phyloP scores from a whole-genome alignment of 2,113 vertebrate species.

The Macquaria australasica region DNA sequence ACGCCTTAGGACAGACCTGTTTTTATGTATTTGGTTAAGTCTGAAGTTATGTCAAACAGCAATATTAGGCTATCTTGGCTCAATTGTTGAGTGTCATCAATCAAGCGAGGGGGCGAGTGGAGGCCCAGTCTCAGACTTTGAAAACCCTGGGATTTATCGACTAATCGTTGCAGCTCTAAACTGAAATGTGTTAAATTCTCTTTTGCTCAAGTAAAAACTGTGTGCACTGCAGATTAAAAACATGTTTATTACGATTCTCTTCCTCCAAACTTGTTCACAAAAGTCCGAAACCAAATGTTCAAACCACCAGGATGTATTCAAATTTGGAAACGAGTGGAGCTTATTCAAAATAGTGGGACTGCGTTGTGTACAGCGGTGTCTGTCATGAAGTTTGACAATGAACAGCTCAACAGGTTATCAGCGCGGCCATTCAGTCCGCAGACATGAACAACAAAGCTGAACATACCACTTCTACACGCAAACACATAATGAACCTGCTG shows the following conservation, averaged over 20 bases:
- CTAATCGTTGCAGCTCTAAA: no score
- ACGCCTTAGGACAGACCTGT: no score
- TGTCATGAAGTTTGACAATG: conserved; percentile 10
- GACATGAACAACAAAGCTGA: conserved; percentile 22
- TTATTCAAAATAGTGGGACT: not conserved
- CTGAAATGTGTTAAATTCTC: not conserved
- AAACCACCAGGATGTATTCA: not conserved
- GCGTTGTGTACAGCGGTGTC: not conserved
- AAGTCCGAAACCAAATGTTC: not conserved
- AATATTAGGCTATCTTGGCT: no score
- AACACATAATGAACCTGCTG: conserved; percentile 25
- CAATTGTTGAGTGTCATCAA: no score
- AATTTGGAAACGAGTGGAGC: not conserved
- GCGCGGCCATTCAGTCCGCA: not conserved
- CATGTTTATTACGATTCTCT: not conserved
- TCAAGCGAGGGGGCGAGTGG: no score
- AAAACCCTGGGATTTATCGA: no score
- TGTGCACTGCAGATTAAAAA: no score
- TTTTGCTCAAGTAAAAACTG: not conserved
- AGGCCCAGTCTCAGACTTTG: no score
- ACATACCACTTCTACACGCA: not conserved
- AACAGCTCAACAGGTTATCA: conserved; percentile 11
- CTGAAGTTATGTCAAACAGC: no score
- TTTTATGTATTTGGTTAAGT: no score
- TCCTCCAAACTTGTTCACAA: not conserved